Base-by-base conservation (phyloP, 2,113 vertebrate genomes). In the Leucoraja erinaceus region DNA sequence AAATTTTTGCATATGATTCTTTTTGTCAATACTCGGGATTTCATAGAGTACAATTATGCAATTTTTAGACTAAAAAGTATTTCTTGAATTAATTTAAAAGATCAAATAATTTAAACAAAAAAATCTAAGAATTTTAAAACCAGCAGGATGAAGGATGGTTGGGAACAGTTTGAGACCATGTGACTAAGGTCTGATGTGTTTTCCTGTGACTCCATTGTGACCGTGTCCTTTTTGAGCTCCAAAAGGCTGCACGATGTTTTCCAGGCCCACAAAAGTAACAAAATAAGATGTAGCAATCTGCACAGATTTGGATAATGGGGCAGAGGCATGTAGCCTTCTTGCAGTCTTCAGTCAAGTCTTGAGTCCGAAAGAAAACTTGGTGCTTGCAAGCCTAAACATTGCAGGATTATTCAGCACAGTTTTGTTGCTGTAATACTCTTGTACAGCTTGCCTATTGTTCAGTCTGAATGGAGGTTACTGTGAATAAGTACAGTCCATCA, bases 241-340 rank as follows among this genome's bases (percentile, higher is more conserved):
- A 97, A 99, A 72, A 98, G 98, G 97, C 97, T 96, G 97, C 97
- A 95, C 96, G 96, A 96, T 95, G 70, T 92, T 94, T 91, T 91
- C 96, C 96, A 93, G 93, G 95, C 97, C 97, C 93, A 95, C 97
- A 97, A 97, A 97, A 96, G 96, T 99, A 99, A 97, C 98, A 99
- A 99, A 99, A 99, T 98, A 98, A 97, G 96, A 97, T 97, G 96
- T 97, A 94, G 93, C 95, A 95, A 96, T 95, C 96, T 95, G 95
- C 96, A 97, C 95, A 96, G 95, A 97, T 94, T 95, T 97, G 97
- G 63, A 97, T 96, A 96, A 96, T 94, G 95, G 96, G 97, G 96
- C 96, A 96, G 97, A 97, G 97, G 97, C 95, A 92, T 93, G 94
- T 74, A 54, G 90, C 90, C 90, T 72, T 91, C 90, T 91, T 91